Percentiles rank a stretch among this genome's conserved stretches.
phyloP scores from a whole-genome alignment of 2,113 vertebrate species.

The Podocnemis expansa region DNA sequence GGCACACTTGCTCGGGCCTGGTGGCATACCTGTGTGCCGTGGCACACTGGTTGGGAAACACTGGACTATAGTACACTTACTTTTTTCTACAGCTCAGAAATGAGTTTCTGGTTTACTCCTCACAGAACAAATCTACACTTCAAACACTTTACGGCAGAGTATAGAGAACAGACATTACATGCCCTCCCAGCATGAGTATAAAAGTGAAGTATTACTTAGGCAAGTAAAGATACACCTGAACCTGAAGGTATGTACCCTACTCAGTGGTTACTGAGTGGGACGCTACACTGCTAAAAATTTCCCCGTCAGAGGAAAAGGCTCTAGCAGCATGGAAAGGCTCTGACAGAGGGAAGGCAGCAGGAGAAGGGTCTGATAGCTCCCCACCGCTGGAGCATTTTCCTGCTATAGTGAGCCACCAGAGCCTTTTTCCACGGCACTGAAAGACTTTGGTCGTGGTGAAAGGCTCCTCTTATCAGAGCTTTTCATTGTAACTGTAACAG shows the following conservation, averaged over 20 bases:
- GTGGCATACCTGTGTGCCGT: too few relatives aligned
- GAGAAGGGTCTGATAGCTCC: not conserved
- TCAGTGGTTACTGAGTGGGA: not conserved
- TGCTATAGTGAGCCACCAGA: not conserved
- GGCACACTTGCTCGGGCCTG: too few relatives aligned
- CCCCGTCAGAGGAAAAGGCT: not conserved
- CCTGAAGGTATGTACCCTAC: not conserved
- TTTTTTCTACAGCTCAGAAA: not conserved
- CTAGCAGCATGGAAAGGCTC: not conserved
- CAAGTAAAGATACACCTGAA: not conserved
- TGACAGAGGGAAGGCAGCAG: too few relatives aligned
- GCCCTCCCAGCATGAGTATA: not conserved
- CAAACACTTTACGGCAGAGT: not conserved
- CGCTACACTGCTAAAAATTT: too few relatives aligned
- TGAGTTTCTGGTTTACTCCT: not conserved
- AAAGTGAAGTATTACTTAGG: not conserved
- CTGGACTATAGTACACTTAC: not conserved
- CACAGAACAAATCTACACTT: not conserved
- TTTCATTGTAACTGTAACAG: not conserved
- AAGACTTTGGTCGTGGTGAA: not conserved
- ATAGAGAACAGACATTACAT: not conserved
- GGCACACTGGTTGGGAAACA: too few relatives aligned
- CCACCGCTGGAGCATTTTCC: not conserved
- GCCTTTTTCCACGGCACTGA: not conserved
- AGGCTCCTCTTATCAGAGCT: not conserved